Base-by-base conservation (phyloP, 35 echinoderm and acorn worm genomes). In the Holothuria glaberrima region DNA sequence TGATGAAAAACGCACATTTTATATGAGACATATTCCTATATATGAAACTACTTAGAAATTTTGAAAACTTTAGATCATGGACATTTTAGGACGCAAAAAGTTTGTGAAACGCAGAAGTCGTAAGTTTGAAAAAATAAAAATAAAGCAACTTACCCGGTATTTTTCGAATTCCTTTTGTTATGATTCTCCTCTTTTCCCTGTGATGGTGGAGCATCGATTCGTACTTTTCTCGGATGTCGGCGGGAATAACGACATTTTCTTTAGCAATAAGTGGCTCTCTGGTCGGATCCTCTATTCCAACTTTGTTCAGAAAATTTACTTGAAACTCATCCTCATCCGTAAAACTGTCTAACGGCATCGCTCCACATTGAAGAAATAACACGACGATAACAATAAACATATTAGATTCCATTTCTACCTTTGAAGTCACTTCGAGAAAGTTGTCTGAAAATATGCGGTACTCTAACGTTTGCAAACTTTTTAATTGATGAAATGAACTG, bases 151-250 rank as follows among this genome's bases (percentile, higher is more conserved):
- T 89, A 97, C 95, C 95, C 82, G 83, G 83, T 75, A 94, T 97
- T 61, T 97, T 88, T n/a, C 86, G 92, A 50, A 97, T 89, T 61
- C 92, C 89, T 73, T 94, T 94, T 5, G 92, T 81, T 25, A 97
- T 91, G 35, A 74, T 74, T 58, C 58, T 71, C 12, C 92, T 76
- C 54, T 65, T 76, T 44, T 87, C 62, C 12, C 92, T 71, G 58
- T 97, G 95, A 26, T 91, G 59, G 38, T 64, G 89, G 7, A 91
- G 89, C 72, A 97, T 61, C 26, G 92, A 91, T 45, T 79, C 72
- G 75, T 97, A 97, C 57, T 89, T 58, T 36, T 59, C 29, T 9
- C 75, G 64, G 36, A 97, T 83, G 82, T 97, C 63, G 22, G 80
- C 95, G 9, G 95, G 95, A 63, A 97, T 91, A 25, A 81, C 46